These are phyloP conservation scores for Drosophila glabriapex DNA, from an alignment of 2,888 invertebrate species.

Conservation along the genomic window DNA sequence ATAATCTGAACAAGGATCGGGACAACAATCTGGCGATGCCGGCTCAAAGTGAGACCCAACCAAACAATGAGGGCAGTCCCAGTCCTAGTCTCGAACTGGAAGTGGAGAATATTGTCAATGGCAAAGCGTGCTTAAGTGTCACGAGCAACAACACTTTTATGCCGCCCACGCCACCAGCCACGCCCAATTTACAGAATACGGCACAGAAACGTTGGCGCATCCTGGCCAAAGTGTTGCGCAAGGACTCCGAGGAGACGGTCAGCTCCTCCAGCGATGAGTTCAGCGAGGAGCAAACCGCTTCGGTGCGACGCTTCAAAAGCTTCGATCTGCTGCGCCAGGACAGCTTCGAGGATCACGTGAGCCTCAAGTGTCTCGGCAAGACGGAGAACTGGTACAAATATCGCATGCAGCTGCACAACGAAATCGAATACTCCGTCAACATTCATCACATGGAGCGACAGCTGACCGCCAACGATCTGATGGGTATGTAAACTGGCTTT, in stretches of 20 bases:
- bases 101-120: slow-evolving; percentile 50
- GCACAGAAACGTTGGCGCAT: slow-evolving; percentile 90
- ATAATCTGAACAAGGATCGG: slow-evolving; percentile 29
- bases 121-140: slow-evolving; percentile 34
- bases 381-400: slow-evolving; percentile 89
- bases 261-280: slow-evolving; percentile 83
- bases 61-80: slow-evolving; percentile 23
- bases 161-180: slow-evolving; percentile 83
- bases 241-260: slow-evolving; percentile 84
- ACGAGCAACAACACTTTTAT: slow-evolving; percentile 39
- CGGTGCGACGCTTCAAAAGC: slow-evolving; percentile 87
- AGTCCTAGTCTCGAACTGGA: slow-evolving; percentile 55
- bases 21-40: slow-evolving; percentile 48
- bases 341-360: slow-evolving; percentile 84
- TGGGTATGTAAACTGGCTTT: slow-evolving; percentile 83
- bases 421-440: slow-evolving; percentile 86
- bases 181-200: slow-evolving; percentile 84
- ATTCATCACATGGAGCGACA: slow-evolving; percentile 88
- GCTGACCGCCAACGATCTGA: slow-evolving; percentile 90
- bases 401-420: slow-evolving; percentile 86
- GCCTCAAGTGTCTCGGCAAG: slow-evolving; percentile 84
- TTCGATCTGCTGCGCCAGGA: slow-evolving; percentile 87
- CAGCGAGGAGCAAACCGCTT: slow-evolving; percentile 85
- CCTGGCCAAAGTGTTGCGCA: slow-evolving; percentile 88
- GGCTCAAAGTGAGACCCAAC: slow-evolving; percentile 5